Percentiles rank a stretch among this genome's conserved stretches.
Evolutionary conservation across 92 coral and sea anemone species (phyloP).

Genomic region (Palythoa grandiflora): DNA sequence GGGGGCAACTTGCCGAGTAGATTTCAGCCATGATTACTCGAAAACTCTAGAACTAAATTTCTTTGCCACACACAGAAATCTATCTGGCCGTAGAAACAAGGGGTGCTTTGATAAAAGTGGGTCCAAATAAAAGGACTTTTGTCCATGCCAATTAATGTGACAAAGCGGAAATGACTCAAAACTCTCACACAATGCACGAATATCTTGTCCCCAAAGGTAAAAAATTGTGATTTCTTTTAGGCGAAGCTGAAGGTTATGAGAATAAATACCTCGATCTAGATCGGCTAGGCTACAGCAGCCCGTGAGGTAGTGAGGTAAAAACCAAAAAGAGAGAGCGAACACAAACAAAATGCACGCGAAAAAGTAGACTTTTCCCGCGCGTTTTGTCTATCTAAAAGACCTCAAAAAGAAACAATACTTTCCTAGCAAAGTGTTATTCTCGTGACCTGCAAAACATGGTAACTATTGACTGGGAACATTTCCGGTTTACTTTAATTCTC

Average conservation of each 20-base stretch:
- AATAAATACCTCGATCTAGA: slow-evolving; percentile 34
- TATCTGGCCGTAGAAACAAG: background rate
- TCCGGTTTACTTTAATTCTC: background rate
- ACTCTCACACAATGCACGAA: background rate
- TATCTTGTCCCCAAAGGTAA: background rate
- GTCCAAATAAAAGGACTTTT: background rate
- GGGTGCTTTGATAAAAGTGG: background rate
- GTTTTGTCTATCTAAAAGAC: background rate
- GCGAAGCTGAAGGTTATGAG: slow-evolving; percentile 2
- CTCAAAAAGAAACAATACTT: background rate
- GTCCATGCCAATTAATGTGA: background rate
- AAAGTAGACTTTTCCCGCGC: background rate
- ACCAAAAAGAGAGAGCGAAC: slow-evolving; percentile 52
- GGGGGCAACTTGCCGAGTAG: background rate
- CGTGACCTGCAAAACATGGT: background rate
- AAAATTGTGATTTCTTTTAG: slow-evolving; percentile 15
- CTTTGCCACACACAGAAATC: background rate
- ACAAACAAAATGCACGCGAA: background rate
- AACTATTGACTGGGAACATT: background rate
- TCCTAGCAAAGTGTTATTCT: background rate
- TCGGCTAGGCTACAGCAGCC: slow-evolving; percentile 42
- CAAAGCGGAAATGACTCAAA: background rate
- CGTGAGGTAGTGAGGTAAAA: slow-evolving; percentile 53
- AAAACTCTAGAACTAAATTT: background rate
- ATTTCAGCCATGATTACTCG: slow-evolving; percentile 5